Evolutionary conservation across 2,888 invertebrate species (phyloP).

Genomic region (Eubasilissa splendida): DNA sequence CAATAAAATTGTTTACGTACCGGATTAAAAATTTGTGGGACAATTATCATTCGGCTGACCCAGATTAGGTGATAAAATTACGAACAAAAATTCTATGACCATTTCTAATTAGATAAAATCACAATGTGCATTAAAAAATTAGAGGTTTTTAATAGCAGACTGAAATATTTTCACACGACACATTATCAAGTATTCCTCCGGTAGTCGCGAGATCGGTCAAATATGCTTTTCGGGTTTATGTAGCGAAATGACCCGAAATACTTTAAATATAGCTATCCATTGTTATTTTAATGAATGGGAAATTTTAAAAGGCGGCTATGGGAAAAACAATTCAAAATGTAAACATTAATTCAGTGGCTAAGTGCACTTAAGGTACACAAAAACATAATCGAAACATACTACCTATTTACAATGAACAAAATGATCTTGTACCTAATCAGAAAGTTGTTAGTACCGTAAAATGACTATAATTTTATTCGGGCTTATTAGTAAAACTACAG

Average conservation of each 20-base stretch:
- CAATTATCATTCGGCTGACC: too few relatives aligned
- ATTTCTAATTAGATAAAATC: not conserved
- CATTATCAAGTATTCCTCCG: not conserved
- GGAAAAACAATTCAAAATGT: conserved; percentile 2
- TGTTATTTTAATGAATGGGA: conserved; percentile 22
- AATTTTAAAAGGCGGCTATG: conserved; percentile 19
- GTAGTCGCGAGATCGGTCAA: not conserved
- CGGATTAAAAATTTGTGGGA: too few relatives aligned
- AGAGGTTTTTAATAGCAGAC: not conserved
- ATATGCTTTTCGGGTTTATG: conserved; percentile 7
- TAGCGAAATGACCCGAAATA: conserved; percentile 18
- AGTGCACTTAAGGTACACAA: too few relatives aligned
- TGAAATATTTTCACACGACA: conserved; percentile 1
- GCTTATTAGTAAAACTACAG: too few relatives aligned
- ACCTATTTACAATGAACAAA: too few relatives aligned
- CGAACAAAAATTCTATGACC: not conserved
- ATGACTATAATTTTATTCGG: too few relatives aligned
- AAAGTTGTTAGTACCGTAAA: too few relatives aligned
- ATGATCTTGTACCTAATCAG: too few relatives aligned
- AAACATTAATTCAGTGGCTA: conserved; percentile 1
- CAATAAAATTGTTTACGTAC: too few relatives aligned
- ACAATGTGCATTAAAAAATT: not conserved
- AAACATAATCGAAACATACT: too few relatives aligned
- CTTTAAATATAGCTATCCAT: conserved; percentile 6
- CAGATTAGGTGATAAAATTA: too few relatives aligned